Conservation (phyloP, 2,888 invertebrate species). For the Dexiosoma caninum region DNA sequence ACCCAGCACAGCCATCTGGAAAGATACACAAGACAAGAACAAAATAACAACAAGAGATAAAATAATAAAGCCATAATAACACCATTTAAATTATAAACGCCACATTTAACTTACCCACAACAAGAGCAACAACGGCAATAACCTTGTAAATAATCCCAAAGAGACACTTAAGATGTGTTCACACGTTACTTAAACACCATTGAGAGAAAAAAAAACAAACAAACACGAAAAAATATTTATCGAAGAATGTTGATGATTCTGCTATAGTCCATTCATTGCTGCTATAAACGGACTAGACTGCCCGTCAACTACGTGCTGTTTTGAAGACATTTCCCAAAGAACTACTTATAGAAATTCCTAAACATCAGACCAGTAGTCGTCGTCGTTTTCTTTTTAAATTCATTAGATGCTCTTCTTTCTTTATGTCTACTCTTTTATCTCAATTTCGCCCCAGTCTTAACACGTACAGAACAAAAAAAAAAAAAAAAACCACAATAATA, state of each 20-base stretch:
- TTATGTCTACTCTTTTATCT: background rate
- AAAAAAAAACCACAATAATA: too few relatives aligned
- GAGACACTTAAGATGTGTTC: slow-evolving; percentile 61
- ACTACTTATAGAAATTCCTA: slow-evolving; percentile 53
- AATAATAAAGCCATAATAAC: slow-evolving; percentile 55
- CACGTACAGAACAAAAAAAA: background rate
- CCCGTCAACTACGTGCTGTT: background rate
- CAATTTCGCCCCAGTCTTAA: background rate
- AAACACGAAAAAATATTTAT: slow-evolving; percentile 14
- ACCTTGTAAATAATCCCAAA: slow-evolving; percentile 50
- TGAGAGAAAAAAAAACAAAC: background rate
- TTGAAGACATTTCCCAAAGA: slow-evolving; percentile 48
- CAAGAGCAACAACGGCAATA: slow-evolving; percentile 16
- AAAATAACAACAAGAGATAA: slow-evolving; percentile 30
- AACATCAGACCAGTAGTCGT: slow-evolving; percentile 52
- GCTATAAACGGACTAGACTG: background rate
- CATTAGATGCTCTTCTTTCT: too few relatives aligned
- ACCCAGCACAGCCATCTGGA: slow-evolving; percentile 59
- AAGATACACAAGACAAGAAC: slow-evolving; percentile 44
- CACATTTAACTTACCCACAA: slow-evolving; percentile 60
- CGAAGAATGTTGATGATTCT: slow-evolving; percentile 20
- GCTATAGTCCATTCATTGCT: too few relatives aligned
- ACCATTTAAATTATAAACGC: slow-evolving; percentile 61
- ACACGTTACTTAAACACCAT: slow-evolving; percentile 47
- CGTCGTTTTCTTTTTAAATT: slow-evolving; percentile 1